A percentile compares a stretch with the other conserved stretches of the same genome.
phyloP scores from a whole-genome alignment of 2,113 vertebrate species.

The Scortum barcoo region DNA sequence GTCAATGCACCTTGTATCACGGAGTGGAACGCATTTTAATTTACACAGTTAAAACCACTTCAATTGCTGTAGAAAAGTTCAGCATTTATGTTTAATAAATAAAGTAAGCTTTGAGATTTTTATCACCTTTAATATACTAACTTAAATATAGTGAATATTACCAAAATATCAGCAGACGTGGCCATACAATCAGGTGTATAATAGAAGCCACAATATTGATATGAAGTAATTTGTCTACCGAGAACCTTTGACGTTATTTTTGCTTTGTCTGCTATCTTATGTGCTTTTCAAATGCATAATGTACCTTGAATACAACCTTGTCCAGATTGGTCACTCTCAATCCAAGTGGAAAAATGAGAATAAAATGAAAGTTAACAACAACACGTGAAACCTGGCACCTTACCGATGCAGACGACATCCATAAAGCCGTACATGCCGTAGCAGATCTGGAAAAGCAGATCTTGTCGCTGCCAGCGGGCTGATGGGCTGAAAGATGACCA shows the following conservation, averaged over 20 bases:
- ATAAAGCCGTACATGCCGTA: conserved; percentile 99
- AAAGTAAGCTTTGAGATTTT: conserved; percentile 4
- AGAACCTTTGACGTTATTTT: conserved; percentile 41
- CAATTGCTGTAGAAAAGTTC: neutral
- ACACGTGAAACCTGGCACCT: conserved; percentile 52
- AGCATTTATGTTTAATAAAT: conserved; percentile 30
- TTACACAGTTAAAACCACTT: neutral
- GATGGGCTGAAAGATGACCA: conserved; percentile 99
- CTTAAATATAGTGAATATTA: neutral
- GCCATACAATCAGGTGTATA: conserved; percentile 2
- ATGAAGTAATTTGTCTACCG: neutral
- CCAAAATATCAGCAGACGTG: neutral
- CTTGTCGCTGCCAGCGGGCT: conserved; percentile 98
- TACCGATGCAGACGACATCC: conserved; percentile 99
- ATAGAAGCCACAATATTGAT: conserved; percentile 25
- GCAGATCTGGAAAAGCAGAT: conserved; percentile 99
- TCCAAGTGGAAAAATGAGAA: neutral
- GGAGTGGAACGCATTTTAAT: conserved; percentile 16
- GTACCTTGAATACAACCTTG: conserved; percentile 32
- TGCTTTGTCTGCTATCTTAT: conserved; percentile 26
- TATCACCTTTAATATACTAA: conserved; percentile 14
- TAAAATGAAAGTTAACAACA: neutral
- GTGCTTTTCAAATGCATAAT: conserved; percentile 26
- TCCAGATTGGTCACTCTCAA: too few species aligned
- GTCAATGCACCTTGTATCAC: conserved; percentile 6